Conservation (phyloP, 2,888 invertebrate genomes). For the Cephus pulcher region DNA sequence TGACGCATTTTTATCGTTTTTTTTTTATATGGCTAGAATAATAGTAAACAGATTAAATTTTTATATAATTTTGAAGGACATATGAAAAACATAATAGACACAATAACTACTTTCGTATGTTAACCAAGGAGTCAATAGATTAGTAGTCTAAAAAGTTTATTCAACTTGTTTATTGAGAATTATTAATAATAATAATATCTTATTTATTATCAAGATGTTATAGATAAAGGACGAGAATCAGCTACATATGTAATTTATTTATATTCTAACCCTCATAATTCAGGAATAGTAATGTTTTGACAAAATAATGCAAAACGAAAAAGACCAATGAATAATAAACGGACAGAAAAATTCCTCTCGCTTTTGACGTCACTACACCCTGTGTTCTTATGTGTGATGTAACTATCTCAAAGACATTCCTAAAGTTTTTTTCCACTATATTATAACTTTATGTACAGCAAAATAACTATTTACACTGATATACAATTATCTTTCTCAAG, state of each 20-base stretch:
- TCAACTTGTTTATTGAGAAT: too few relatives aligned
- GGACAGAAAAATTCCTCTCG: background rate
- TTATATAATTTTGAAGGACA: background rate
- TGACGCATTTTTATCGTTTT: background rate
- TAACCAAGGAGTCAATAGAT: background rate
- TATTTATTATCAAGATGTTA: too few relatives aligned
- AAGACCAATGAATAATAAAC: too few relatives aligned
- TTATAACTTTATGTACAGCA: background rate
- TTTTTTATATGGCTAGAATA: background rate
- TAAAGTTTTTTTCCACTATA: background rate
- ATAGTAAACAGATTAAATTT: background rate
- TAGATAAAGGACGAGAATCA: too few relatives aligned
- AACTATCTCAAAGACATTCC: background rate
- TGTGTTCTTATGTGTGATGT: background rate
- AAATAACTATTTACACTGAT: background rate
- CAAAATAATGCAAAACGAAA: too few relatives aligned
- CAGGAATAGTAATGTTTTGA: too few relatives aligned
- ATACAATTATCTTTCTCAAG: background rate
- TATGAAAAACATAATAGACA: background rate
- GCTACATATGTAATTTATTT: too few relatives aligned
- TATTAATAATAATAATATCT: too few relatives aligned
- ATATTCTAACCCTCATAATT: too few relatives aligned
- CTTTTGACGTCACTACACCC: background rate
- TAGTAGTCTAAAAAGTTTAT: background rate
- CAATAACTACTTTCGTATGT: too few relatives aligned